Evolutionary conservation across 2,797 vertebrate genomes (phyloP).

Genomic region (Carduelis carduelis): DNA sequence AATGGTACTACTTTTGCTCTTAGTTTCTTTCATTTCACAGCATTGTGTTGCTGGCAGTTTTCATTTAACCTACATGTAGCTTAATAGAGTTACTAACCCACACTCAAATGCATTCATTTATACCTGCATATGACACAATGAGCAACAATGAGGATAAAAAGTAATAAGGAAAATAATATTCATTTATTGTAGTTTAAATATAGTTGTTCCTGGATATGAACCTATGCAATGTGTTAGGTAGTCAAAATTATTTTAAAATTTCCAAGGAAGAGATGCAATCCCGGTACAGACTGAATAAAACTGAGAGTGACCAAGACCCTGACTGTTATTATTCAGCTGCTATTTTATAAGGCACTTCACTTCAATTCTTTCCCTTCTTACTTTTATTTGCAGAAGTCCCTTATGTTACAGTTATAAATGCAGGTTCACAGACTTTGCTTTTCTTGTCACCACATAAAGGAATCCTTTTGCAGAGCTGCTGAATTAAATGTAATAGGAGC

Average conservation of each 20-base stretch:
- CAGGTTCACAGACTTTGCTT: constrained; percentile 36
- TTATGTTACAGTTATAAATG: not conserved
- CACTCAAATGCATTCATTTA: not conserved
- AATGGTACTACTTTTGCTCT: not conserved
- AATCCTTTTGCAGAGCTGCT: constrained; percentile 22
- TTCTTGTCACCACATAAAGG: constrained; percentile 38
- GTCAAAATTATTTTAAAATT: not conserved
- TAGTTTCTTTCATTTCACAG: not conserved
- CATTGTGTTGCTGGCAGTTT: not conserved
- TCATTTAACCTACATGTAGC: not conserved
- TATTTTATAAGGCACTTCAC: not conserved
- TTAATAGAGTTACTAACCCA: not conserved
- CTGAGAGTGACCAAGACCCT: not conserved
- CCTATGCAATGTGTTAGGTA: not conserved
- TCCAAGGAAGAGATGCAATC: not conserved
- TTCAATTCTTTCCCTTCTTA: not conserved
- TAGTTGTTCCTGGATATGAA: not conserved
- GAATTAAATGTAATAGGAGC: constrained; percentile 10
- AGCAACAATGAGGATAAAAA: not conserved
- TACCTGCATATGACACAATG: not conserved
- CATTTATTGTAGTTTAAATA: not conserved
- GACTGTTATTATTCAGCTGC: not conserved
- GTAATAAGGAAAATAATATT: not conserved
- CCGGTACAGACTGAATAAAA: not conserved
- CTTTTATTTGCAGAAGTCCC: constrained; percentile 20